Evolutionary conservation across 2,113 vertebrate genomes (phyloP), one percentile per base, ranked within the genome.

Genomic region (Willisornis vidua): DNA sequence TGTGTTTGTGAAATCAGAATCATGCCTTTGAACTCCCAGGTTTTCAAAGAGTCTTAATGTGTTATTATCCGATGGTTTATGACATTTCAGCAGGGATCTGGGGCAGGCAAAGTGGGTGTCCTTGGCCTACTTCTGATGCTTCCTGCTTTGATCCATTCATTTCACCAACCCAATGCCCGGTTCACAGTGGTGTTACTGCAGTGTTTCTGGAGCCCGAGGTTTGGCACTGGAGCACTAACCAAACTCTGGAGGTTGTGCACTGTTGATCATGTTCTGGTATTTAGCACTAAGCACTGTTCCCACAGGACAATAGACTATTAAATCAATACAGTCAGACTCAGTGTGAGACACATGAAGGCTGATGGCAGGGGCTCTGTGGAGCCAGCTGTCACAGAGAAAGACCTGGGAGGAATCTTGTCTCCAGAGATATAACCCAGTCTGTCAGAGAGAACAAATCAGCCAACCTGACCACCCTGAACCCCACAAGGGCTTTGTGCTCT

Each of bases 291-390:
- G 72, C 51, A 29, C 70, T 96, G 87, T 91, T 93, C 85, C 85
- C 76, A 78, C 75, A 91, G 72, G 57, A 94, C 93, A 97, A 96
- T 92, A 57, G 75, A 12, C 59, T 28, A 70, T 59, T 90, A 95
- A 96, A 96, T 97, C 93, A 95, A 14, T 89, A 37, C 0, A 2
- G 48, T 25, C 75, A 91, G 65, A 66, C 82, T 45, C 0, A 0
- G 49, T 78, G 81, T 57, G 82, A 90, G 94, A 90, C 85, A 35
- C 22, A 26, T 2, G 4, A 29, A 67, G 31, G 49, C 68, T 89
- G 62, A 29, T 35, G 63, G 61, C 70, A 86, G 80, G 45, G 85
- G 37, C 75, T 67, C 31, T 2, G 5, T 67, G 68, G 82, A 88
- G 88, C 59, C 90, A 46, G 57, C 63, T 8, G 6, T 45, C 83